These are phyloP conservation scores for Dryomyza anilis DNA, from an alignment of 2,888 invertebrate species.

Conservation along the genomic window DNA sequence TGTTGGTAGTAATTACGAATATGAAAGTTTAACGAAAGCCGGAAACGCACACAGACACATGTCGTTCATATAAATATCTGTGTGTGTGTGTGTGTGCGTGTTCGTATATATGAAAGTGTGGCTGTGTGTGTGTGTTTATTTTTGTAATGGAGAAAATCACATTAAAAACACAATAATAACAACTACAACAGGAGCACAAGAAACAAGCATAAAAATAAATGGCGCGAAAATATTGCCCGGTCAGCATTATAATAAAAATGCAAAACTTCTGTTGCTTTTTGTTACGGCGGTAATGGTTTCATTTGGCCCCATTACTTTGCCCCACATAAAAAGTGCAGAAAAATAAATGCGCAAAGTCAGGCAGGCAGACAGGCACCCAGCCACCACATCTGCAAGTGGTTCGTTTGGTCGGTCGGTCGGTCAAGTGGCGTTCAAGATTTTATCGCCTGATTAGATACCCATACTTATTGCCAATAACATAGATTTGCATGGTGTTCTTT, in stretches of 20 bases:
- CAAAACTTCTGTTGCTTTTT: neutral
- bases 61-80: neutral
- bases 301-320: too few species aligned
- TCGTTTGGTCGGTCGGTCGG: neutral
- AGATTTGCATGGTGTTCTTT: too few species aligned
- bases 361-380: neutral
- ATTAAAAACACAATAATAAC: slow-evolving; percentile 29
- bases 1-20: slow-evolving; percentile 27
- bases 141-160: slow-evolving; percentile 23
- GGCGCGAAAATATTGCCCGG: slow-evolving; percentile 32
- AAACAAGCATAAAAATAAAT: slow-evolving; percentile 27
- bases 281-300: too few species aligned
- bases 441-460: too few species aligned
- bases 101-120: neutral
- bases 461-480: too few species aligned
- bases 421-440: too few species aligned
- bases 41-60: slow-evolving; percentile 1
- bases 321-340: neutral
- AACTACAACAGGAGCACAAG: slow-evolving; percentile 11
- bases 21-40: slow-evolving; percentile 25
- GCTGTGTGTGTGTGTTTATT: too few species aligned
- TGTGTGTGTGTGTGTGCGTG: neutral
- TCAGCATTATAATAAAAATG: slow-evolving; percentile 11
- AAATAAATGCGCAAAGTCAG: neutral
- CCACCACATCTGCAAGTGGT: neutral